These are phyloP conservation scores for Herminia tarsipennalis DNA, from an alignment of 2,888 invertebrate genomes.

Conservation along the genomic window DNA sequence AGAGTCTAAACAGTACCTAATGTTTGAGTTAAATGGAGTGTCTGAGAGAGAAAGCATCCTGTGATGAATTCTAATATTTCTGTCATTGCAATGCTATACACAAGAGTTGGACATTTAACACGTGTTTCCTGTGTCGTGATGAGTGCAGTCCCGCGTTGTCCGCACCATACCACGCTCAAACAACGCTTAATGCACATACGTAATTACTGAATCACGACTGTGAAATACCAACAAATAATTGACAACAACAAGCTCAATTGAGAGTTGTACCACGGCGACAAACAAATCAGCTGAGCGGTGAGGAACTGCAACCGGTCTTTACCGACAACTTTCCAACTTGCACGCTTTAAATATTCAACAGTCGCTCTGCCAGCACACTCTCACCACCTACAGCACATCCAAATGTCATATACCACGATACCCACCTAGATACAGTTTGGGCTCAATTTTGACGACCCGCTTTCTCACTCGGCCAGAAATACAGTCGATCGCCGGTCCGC, in stretches of 20 bases:
- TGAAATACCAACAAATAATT: slow-evolving; percentile 53
- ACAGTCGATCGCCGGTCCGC: slow-evolving; percentile 62
- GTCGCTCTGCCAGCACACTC: slow-evolving; percentile 60
- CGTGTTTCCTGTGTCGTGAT: slow-evolving; percentile 49
- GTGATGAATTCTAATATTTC: not conserved
- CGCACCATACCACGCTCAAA: slow-evolving; percentile 27
- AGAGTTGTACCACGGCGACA: slow-evolving; percentile 56
- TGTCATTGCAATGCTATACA: slow-evolving; percentile 38
- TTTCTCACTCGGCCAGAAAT: slow-evolving; percentile 72
- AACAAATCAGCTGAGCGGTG: slow-evolving; percentile 71
- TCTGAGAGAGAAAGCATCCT: not conserved
- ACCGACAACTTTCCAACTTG: slow-evolving; percentile 72
- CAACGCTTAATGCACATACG: slow-evolving; percentile 22
- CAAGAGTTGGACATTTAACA: slow-evolving; percentile 38
- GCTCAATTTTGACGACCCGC: slow-evolving; percentile 83
- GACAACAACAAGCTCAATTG: slow-evolving; percentile 52
- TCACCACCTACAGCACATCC: slow-evolving; percentile 47
- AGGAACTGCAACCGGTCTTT: slow-evolving; percentile 34
- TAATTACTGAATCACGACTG: slow-evolving; percentile 40
- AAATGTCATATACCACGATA: slow-evolving; percentile 51
- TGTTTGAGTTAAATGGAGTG: no score
- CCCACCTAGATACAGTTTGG: slow-evolving; percentile 84
- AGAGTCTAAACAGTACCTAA: no score
- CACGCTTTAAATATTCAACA: slow-evolving; percentile 78
- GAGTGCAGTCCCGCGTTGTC: slow-evolving; percentile 18